A percentile compares a stretch with the other conserved stretches of the same genome.
These are phyloP conservation scores for Ciconia boyciana DNA, from an alignment of 2,113 vertebrate species.

Conservation along the genomic window DNA sequence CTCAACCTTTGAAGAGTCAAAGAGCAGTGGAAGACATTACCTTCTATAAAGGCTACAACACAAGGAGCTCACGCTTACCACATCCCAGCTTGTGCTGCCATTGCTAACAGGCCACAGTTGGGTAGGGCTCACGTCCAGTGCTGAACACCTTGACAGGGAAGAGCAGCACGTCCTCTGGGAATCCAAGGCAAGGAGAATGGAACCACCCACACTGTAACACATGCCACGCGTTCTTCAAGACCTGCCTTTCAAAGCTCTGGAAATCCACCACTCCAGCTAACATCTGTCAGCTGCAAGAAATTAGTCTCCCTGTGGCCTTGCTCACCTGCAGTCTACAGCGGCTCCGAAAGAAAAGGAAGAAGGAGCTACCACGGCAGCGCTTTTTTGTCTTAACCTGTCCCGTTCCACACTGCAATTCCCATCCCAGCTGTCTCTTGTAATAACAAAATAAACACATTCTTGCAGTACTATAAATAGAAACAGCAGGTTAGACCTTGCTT, in stretches of 20 bases:
- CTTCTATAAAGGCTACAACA: neutral
- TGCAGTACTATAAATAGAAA: neutral
- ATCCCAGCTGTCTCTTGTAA: neutral
- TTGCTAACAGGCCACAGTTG: neutral
- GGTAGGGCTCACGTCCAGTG: neutral
- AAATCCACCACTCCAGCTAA: neutral
- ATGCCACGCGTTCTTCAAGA: neutral
- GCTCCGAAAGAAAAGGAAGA: neutral
- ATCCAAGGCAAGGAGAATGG: neutral
- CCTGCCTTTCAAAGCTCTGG: neutral
- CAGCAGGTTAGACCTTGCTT: neutral
- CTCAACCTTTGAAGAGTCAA: neutral
- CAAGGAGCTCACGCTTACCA: neutral
- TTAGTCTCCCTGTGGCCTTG: neutral
- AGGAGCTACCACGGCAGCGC: neutral
- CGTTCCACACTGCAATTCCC: neutral
- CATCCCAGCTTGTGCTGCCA: rapidly evolving
- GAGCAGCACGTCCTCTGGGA: neutral
- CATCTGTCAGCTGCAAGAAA: neutral
- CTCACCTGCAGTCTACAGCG: neutral
- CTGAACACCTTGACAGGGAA: neutral
- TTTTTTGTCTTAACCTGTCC: neutral
- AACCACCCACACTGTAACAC: neutral
- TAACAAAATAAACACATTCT: slow-evolving; percentile 18
- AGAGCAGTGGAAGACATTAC: neutral